A percentile compares a stretch with the other conserved stretches of the same genome.
Evolutionary conservation across 1,140 invertebrate genomes (phyloP).

Genomic region (Neodiprion pinetum): DNA sequence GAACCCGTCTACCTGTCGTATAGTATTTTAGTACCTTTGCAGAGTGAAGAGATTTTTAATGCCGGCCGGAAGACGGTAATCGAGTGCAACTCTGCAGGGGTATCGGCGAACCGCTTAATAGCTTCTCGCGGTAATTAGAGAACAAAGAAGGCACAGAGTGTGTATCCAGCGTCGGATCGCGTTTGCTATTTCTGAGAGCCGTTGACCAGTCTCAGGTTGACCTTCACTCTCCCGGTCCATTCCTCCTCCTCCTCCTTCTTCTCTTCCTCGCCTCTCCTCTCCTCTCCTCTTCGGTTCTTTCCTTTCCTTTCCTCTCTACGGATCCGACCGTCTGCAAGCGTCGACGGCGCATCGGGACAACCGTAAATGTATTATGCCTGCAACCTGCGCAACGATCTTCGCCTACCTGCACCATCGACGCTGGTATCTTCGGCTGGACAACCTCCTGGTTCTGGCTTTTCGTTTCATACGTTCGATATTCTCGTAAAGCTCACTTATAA

Average conservation of each 20-base stretch:
- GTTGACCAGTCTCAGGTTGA: constrained; percentile 34
- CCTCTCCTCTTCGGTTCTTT: neutral
- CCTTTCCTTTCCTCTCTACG: neutral
- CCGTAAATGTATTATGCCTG: neutral
- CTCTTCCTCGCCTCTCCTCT: constrained; percentile 13
- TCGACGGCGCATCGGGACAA: neutral
- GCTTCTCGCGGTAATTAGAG: constrained; percentile 33
- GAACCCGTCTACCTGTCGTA: too few relatives aligned
- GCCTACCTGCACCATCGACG: neutral
- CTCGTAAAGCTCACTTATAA: too few relatives aligned
- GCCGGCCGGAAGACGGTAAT: neutral
- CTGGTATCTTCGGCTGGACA: too few relatives aligned
- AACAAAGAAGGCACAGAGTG: constrained; percentile 36
- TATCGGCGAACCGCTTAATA: constrained; percentile 7
- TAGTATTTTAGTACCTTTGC: too few relatives aligned
- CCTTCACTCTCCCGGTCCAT: constrained; percentile 33
- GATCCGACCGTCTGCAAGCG: neutral
- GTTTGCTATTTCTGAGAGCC: constrained; percentile 38
- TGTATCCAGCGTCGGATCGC: neutral
- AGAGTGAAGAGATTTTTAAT: too few relatives aligned
- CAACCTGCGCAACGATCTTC: neutral
- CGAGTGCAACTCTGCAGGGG: neutral
- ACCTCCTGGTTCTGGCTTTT: too few relatives aligned
- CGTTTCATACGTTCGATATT: too few relatives aligned
- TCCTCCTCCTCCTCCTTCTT: neutral